Evolutionary conservation across 2,797 vertebrate genomes (phyloP), one percentile per base, ranked within the genome.

Genomic region (Poliocrania exsul): DNA sequence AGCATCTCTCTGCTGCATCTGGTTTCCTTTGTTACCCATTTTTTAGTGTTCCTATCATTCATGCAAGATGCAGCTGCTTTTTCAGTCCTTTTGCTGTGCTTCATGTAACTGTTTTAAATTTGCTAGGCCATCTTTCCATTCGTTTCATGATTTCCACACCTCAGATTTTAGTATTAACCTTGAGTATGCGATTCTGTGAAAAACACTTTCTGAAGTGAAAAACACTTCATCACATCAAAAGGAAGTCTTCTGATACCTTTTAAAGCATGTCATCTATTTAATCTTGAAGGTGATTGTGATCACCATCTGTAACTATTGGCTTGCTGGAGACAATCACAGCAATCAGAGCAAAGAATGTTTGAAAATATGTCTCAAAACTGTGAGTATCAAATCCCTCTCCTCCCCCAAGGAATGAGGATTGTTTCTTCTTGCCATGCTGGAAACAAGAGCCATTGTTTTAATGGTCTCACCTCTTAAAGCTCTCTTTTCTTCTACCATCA

Each of bases 141-240:
- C 54, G 37, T 58, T 90, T 91, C 3, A n/a, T 49, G 38, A 84
- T 84, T 94, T n/a, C 37, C n/a, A 72, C n/a, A 69, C n/a, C 33
- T 95, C 66, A 81, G 38, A 72, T 71, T 86, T 83, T 89, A 29
- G 38, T 67, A 78, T 65, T 93, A 88, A 91, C 80, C 80, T 81
- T 65, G 54, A 61, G 25, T 58, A 44, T 58, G 20, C 1, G 16
- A 58, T 62, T 75, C 71, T 29, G 31, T 72, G 58, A 88, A 77
- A 92, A 88, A 80, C 56, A 14, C 13, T 88, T 89, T 95, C 60
- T 85, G 33, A 92, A 92, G 47, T 69, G 77, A 81, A 93, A 92
- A 78, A 42, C 64, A 33, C 17, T 86, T 60, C 15, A 28, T 94
- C 58, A 62, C 0, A 44, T 72, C 50, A 62, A 81, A 91, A 16